Conservation (phyloP, 2,113 vertebrate species). For the Arvicanthis niloticus region DNA sequence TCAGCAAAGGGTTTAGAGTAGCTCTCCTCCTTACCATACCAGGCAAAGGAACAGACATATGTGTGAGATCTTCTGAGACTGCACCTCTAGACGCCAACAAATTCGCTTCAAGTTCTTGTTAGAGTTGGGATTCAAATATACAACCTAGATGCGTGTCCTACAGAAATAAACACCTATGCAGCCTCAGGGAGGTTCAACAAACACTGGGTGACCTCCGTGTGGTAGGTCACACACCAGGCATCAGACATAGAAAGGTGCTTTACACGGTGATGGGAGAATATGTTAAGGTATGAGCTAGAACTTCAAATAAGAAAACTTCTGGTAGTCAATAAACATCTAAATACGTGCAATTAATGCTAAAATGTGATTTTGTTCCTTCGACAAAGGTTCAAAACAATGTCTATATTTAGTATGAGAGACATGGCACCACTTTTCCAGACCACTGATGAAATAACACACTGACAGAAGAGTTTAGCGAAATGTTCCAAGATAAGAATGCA, state of each 20-base stretch:
- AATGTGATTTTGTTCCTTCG: not conserved
- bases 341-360: slow-evolving; percentile 23
- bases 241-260: not conserved
- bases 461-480: not conserved
- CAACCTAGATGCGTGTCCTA: not conserved
- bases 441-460: not conserved
- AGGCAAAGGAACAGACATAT: no score
- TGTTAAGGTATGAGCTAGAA: not conserved
- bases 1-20: not conserved
- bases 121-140: slow-evolving; percentile 4
- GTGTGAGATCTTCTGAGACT: not conserved
- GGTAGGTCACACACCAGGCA: not conserved
- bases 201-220: not conserved
- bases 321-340: not conserved
- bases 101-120: not conserved
- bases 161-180: not conserved
- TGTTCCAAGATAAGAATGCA: not conserved
- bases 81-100: not conserved
- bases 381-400: slow-evolving; percentile 6
- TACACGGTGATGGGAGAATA: not conserved
- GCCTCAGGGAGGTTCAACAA: not conserved
- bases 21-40: not conserved
- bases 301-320: slow-evolving; percentile 23
- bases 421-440: not conserved
- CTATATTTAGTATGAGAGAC: not conserved